phyloP scores from a whole-genome alignment of 2,888 invertebrate species.

The Epinotia bilunana region DNA sequence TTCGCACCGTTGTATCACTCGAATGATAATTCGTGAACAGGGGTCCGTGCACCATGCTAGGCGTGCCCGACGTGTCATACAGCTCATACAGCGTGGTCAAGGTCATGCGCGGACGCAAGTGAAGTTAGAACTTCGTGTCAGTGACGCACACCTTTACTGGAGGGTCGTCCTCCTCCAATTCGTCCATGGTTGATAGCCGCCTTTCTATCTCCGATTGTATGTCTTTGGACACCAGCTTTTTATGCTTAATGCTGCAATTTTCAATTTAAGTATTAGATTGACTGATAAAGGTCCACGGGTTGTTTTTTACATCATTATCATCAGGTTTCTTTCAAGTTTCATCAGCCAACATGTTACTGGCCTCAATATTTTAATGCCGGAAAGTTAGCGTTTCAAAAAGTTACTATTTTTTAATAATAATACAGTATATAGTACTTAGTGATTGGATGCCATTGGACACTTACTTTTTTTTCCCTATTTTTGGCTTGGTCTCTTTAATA shows the following conservation, averaged over 20 bases:
- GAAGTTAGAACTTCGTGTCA: slow-evolving; percentile 79
- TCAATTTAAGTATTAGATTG: neutral
- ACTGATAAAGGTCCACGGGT: neutral
- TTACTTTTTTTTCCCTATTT: slow-evolving; percentile 77
- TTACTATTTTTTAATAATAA: too few species aligned
- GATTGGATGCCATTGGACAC: slow-evolving; percentile 47
- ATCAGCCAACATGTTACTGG: too few species aligned
- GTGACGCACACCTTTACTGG: slow-evolving; percentile 79
- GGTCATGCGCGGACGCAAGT: neutral
- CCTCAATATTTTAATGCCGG: too few species aligned
- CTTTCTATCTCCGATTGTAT: slow-evolving; percentile 85
- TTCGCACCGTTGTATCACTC: slow-evolving; percentile 10
- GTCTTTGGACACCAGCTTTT: slow-evolving; percentile 88
- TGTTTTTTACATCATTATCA: neutral
- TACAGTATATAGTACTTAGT: neutral
- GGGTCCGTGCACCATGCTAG: slow-evolving; percentile 59
- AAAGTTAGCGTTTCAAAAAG: too few species aligned
- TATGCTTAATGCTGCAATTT: slow-evolving; percentile 84
- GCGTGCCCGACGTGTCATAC: slow-evolving; percentile 39
- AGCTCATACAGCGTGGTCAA: slow-evolving; percentile 2
- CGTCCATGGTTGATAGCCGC: slow-evolving; percentile 93
- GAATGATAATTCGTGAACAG: slow-evolving; percentile 30
- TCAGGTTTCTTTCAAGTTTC: neutral
- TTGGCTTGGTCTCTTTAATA: slow-evolving; percentile 70
- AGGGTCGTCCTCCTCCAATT: slow-evolving; percentile 92